These are phyloP conservation scores for Eristalinus sepulchralis DNA, from an alignment of 2,888 invertebrate genomes.

Conservation along the genomic window DNA sequence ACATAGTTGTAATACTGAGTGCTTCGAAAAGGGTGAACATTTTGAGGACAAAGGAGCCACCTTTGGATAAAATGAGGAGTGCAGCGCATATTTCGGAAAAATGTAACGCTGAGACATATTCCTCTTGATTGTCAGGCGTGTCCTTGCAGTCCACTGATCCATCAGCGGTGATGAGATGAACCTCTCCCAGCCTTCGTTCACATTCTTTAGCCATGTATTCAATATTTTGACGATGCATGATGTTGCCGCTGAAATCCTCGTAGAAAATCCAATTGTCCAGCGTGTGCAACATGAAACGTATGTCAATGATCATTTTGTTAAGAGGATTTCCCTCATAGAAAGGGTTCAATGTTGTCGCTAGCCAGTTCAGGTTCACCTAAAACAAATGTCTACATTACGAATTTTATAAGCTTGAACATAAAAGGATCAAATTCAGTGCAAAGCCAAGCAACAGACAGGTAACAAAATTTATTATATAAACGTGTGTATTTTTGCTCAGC, in stretches of 20 bases:
- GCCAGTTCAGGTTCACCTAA: constrained; percentile 89
- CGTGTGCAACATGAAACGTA: constrained; percentile 91
- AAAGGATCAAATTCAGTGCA: too few relatives aligned
- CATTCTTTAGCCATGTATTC: constrained; percentile 83
- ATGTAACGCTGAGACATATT: constrained; percentile 88
- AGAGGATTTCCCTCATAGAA: constrained; percentile 93
- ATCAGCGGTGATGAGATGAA: constrained; percentile 92
- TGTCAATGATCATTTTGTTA: constrained; percentile 86
- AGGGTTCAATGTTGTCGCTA: constrained; percentile 93
- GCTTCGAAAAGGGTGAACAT: constrained; percentile 95
- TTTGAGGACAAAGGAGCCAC: constrained; percentile 92
- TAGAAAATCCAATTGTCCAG: constrained; percentile 93
- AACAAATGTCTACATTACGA: neutral
- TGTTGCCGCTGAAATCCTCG: constrained; percentile 91
- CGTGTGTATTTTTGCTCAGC: too few relatives aligned
- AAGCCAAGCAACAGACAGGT: too few relatives aligned
- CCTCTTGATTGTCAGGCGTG: constrained; percentile 93
- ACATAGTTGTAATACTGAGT: constrained; percentile 89
- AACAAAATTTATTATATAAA: too few relatives aligned
- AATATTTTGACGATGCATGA: constrained; percentile 87
- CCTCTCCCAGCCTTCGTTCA: constrained; percentile 82
- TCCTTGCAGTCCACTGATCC: constrained; percentile 95
- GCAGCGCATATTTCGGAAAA: constrained; percentile 92
- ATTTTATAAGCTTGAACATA: too few relatives aligned
- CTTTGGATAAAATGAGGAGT: constrained; percentile 85